Evolutionary conservation across 2,797 vertebrate genomes (phyloP), one percentile per base, ranked within the genome.

Genomic region (Anguilla megastoma): DNA sequence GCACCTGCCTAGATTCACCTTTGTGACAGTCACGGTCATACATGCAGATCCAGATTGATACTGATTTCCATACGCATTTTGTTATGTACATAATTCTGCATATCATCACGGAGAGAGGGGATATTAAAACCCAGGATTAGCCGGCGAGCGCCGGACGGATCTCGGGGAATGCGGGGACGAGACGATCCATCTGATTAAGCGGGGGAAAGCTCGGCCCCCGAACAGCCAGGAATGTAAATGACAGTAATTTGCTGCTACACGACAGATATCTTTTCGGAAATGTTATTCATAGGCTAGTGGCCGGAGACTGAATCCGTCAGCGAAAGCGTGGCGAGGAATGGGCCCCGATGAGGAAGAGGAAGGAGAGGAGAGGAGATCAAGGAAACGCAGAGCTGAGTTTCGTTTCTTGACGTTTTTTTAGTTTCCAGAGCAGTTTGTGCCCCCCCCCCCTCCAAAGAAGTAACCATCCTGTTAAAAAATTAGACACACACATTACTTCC

Each of bases 31-130:
- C 91, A 89, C 90, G 88, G 74, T 89, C 90, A 91, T 90, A 93
- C 90, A 92, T 93, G 93, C 90, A 85, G 87, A 87, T 89, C 66
- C 84, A 71, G 87, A 41, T 84, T 16, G 83, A 84, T 84, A 84
- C 89, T 94, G 86, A 95, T 96, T 95, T 94, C 88, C 93, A 93
- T 95, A 90, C 87, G 90, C 86, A 90, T 92, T 95, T 90, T 89
- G 90, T 93, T 95, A 94, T 95, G 93, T 95, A 94, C 94, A 96
- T 96, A 94, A 94, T 94, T 95, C 93, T 95, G 94, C 95, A 94
- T 96, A 92, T 94, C 88, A 94, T 95, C 91, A 89, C 87, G 88
- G 90, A 92, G 54, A 30, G 30, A 85, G 54, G 87, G 86, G 76
- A 87, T 88, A 91, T 91, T 91, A 92, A 88, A 91, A 89, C 89